Conservation (phyloP, 1,140 invertebrate species). For the Lethrus apterus region DNA sequence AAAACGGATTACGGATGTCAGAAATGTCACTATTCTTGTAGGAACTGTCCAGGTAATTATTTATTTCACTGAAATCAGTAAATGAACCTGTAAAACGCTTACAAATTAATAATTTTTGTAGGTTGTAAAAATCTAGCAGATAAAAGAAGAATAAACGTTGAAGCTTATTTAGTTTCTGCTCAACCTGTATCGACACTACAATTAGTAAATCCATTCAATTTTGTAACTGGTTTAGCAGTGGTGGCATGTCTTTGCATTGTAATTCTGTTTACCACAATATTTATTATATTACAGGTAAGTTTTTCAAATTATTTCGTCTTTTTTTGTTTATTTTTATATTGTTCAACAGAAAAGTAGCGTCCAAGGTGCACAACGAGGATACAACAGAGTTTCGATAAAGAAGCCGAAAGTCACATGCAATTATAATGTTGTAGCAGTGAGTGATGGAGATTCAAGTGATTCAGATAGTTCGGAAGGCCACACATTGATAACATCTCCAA, state of each 20-base stretch:
- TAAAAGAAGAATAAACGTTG: conserved; percentile 40
- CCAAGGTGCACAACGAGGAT: conserved; percentile 31
- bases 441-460: conserved; percentile 38
- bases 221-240: conserved; percentile 56
- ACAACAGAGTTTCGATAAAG: conserved; percentile 39
- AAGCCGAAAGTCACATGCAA: conserved; percentile 42
- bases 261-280: conserved; percentile 57
- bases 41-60: conserved; percentile 64
- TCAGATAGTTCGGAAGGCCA: conserved; percentile 37
- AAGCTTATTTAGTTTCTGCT: conserved; percentile 36
- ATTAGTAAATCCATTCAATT: conserved; percentile 48
- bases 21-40: conserved; percentile 77
- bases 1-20: conserved; percentile 70
- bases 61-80: background rate
- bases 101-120: conserved; percentile 19
- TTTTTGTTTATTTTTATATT: conserved; percentile 15
- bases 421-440: conserved; percentile 40
- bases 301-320: conserved; percentile 4
- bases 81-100: background rate
- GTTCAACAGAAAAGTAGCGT: conserved; percentile 34
- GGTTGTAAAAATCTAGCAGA: conserved; percentile 38
- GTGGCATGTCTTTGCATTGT: conserved; percentile 58
- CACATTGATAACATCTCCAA: conserved; percentile 30
- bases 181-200: conserved; percentile 40
- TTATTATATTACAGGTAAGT: conserved; percentile 59